phyloP scores from a whole-genome alignment of 2,797 vertebrate genomes.

The Vespertilio murinus region DNA sequence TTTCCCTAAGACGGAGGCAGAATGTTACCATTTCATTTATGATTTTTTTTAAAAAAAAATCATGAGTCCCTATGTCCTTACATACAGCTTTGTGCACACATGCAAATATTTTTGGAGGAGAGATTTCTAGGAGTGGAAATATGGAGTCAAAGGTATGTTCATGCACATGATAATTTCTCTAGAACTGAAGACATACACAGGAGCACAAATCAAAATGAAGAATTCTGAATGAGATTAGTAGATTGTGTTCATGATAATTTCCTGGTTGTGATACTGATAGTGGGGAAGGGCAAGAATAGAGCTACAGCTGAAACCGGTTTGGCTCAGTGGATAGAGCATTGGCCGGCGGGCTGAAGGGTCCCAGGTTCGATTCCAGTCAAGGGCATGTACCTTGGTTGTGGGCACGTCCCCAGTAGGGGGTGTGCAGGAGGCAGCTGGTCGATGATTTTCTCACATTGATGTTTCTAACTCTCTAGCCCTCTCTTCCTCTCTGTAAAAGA shows the following conservation, averaged over 20 bases:
- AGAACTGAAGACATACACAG: not conserved
- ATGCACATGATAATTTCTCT: not conserved
- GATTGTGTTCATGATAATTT: not conserved
- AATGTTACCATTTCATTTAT: not conserved
- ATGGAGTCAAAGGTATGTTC: not conserved
- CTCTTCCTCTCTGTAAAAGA: too few relatives aligned
- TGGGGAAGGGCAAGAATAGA: too few relatives aligned
- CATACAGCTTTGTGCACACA: not conserved
- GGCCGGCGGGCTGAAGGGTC: too few relatives aligned
- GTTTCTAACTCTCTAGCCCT: too few relatives aligned
- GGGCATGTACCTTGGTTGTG: too few relatives aligned
- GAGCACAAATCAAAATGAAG: not conserved
- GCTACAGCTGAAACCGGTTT: too few relatives aligned
- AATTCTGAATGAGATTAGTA: not conserved
- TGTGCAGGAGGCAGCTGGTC: too few relatives aligned
- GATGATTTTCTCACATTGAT: too few relatives aligned
- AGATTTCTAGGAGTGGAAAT: not conserved
- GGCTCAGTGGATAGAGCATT: too few relatives aligned
- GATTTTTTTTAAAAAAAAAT: too few relatives aligned
- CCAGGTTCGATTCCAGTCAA: too few relatives aligned
- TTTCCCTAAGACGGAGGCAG: not conserved
- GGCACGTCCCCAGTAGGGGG: too few relatives aligned
- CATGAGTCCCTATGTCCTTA: not conserved
- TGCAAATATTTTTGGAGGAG: slow-evolving; percentile 3
- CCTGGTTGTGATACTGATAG: not conserved